These are phyloP conservation scores for Agapostemon virescens DNA, from an alignment of 2,888 invertebrate genomes.

Conservation along the genomic window DNA sequence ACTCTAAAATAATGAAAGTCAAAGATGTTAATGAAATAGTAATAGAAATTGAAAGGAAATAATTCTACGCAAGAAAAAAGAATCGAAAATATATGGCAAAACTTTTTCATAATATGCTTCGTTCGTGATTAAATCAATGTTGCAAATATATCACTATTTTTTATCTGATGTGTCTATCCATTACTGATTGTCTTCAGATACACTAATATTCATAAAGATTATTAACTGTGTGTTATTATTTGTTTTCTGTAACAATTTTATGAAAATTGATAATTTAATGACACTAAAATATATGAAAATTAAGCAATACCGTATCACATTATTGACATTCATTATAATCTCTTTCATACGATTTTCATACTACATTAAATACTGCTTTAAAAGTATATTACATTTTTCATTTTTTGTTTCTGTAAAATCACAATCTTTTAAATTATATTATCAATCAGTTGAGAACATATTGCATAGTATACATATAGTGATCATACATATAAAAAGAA, in stretches of 20 bases:
- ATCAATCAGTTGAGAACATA: neutral
- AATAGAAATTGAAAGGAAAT: neutral
- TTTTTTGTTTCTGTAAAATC: neutral
- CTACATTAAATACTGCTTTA: neutral
- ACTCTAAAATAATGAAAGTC: neutral
- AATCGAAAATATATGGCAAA: neutral
- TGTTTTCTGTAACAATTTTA: neutral
- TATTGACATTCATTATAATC: too few species aligned
- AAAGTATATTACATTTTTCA: neutral
- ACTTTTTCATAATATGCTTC: neutral
- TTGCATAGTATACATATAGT: neutral
- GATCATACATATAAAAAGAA: neutral
- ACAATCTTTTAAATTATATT: neutral
- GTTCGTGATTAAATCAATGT: neutral
- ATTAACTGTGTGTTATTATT: neutral
- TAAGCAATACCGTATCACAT: too few species aligned
- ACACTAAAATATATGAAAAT: neutral
- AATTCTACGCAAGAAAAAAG: neutral
- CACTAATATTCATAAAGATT: neutral
- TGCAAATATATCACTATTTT: slow-evolving; percentile 1
- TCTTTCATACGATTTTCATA: too few species aligned
- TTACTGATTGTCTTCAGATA: neutral
- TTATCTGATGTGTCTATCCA: neutral
- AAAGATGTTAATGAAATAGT: neutral
- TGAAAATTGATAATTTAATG: neutral